Conservation (phyloP, 2,888 invertebrate genomes). For the Oxycera nigricornis region DNA sequence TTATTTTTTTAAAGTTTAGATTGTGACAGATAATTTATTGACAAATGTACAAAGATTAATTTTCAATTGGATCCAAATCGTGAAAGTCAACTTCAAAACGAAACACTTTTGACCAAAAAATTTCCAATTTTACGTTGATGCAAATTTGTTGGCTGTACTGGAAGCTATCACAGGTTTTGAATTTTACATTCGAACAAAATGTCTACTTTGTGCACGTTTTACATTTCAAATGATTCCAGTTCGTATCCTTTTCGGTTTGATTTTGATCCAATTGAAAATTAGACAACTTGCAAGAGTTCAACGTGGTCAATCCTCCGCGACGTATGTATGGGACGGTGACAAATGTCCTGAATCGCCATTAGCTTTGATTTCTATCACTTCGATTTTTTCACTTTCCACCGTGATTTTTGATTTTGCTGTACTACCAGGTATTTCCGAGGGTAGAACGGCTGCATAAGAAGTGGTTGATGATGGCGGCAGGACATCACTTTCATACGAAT, state of each 20-base stretch:
- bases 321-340: constrained; percentile 50
- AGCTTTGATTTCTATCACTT: constrained; percentile 62
- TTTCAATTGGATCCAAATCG: constrained; percentile 6
- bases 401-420: constrained; percentile 51
- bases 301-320: neutral
- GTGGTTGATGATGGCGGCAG: constrained; percentile 25
- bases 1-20: too few relatives aligned
- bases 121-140: too few relatives aligned
- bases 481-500: constrained; percentile 5
- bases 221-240: neutral
- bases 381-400: constrained; percentile 59
- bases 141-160: neutral
- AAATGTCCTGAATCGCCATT: constrained; percentile 59
- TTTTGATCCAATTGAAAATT: constrained; percentile 2
- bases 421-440: neutral
- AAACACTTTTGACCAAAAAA: neutral
- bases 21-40: too few relatives aligned
- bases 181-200: neutral
- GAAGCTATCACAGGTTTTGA: neutral
- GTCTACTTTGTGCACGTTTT: neutral
- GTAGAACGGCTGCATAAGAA: constrained; percentile 38
- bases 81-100: neutral
- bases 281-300: neutral
- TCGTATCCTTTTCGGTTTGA: neutral
- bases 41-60: too few relatives aligned